These are phyloP conservation scores for Cephonodes hylas DNA, from an alignment of 2,888 invertebrate species.

Conservation along the genomic window DNA sequence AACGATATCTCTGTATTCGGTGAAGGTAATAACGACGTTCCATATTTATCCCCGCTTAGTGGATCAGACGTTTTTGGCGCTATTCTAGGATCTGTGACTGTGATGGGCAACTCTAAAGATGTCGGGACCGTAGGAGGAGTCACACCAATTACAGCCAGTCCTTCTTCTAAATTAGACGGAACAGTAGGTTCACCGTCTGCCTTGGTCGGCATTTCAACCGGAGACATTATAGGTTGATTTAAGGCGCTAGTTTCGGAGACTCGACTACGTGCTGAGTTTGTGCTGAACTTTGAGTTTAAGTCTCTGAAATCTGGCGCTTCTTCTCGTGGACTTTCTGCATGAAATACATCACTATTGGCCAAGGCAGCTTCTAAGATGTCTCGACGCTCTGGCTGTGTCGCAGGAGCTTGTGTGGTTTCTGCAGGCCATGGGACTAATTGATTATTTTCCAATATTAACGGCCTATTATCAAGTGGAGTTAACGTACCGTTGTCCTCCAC, in stretches of 20 bases:
- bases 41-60: constrained; percentile 51
- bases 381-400: constrained; percentile 75
- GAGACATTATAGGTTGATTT: constrained; percentile 91
- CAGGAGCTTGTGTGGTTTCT: constrained; percentile 49
- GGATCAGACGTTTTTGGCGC: constrained; percentile 77
- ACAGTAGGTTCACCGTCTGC: constrained; percentile 52
- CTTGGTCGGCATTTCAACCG: constrained; percentile 85
- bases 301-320: constrained; percentile 83
- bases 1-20: constrained; percentile 63
- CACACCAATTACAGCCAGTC: constrained; percentile 82
- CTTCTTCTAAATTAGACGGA: constrained; percentile 74
- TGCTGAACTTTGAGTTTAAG: constrained; percentile 80
- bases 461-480: constrained; percentile 86
- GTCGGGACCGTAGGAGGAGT: constrained; percentile 82
- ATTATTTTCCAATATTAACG: constrained; percentile 78
- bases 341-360: constrained; percentile 88
- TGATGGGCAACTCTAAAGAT: constrained; percentile 87
- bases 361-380: constrained; percentile 89
- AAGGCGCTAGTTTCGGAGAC: constrained; percentile 89
- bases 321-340: constrained; percentile 73
- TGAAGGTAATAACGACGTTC: constrained; percentile 47
- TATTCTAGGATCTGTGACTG: constrained; percentile 88
- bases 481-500: constrained; percentile 86
- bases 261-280: constrained; percentile 78
- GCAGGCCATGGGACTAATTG: constrained; percentile 70